These are phyloP conservation scores for Dysmachus trigonus DNA, from an alignment of 2,888 invertebrate genomes.

Conservation along the genomic window DNA sequence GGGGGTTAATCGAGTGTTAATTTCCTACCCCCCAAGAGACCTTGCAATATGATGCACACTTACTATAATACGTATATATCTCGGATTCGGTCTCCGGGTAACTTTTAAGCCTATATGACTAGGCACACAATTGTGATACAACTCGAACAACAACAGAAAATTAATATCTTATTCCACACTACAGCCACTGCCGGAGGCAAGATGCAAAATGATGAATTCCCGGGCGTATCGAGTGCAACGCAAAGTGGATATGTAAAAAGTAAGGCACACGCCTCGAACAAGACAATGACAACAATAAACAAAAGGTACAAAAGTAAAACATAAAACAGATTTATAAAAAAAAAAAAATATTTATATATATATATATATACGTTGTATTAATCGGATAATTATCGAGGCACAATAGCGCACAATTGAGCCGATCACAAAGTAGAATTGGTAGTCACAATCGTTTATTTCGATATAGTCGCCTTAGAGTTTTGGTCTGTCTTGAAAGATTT, in stretches of 20 bases:
- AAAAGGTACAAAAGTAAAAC: background rate
- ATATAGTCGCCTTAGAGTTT: background rate
- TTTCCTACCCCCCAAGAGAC: background rate
- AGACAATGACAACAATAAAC: slow-evolving; percentile 27
- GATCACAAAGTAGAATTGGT: background rate
- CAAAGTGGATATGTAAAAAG: background rate
- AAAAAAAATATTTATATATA: background rate
- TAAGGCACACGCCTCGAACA: slow-evolving; percentile 19
- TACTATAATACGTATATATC: no score
- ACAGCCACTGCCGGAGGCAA: background rate
- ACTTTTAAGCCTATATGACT: background rate
- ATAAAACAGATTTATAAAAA: background rate
- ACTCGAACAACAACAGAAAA: background rate
- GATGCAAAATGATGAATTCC: background rate
- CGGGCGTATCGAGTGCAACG: background rate
- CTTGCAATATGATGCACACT: background rate
- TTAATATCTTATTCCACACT: background rate
- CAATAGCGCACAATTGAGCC: slow-evolving; percentile 4
- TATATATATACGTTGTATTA: background rate
- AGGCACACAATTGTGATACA: background rate
- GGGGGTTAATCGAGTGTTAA: background rate
- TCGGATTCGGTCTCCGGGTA: background rate
- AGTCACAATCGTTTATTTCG: background rate
- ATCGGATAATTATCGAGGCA: background rate
- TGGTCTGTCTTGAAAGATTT: slow-evolving; percentile 22